Evolutionary conservation across 2,888 invertebrate genomes (phyloP), one percentile per base, ranked within the genome.

Genomic region (Caenorhabditis angaria): DNA sequence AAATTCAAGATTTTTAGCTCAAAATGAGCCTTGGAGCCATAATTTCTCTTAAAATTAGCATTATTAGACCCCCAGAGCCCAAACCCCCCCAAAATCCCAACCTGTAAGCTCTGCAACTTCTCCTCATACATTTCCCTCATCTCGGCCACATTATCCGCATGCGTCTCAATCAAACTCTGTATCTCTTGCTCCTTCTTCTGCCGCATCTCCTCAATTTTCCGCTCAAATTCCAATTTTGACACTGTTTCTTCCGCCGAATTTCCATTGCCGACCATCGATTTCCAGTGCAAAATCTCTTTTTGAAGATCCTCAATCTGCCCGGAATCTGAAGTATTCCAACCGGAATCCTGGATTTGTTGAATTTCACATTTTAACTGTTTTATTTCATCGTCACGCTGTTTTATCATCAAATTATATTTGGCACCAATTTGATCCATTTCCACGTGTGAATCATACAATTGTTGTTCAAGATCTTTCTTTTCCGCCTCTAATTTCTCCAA

Each of bases 61-160:
- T n/a, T n/a, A n/a, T n/a, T n/a, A n/a, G n/a, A n/a, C n/a, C n/a
- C n/a, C n/a, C n/a, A n/a, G n/a, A n/a, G n/a, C n/a, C n/a, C n/a
- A n/a, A n/a, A n/a, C n/a, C n/a, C n/a, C n/a, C n/a, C n/a, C n/a
- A n/a, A n/a, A n/a, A n/a, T n/a, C 6, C 20, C 60, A 41, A 76
- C 75, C 62, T 78, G 74, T 27, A 82, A 51, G 24, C 76, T 65
- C 6, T 60, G 50, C 10, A 83, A 56, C 67, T 78, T 83, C 35
- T 82, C 77, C 62, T 83, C 82, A 57, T 83, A 82, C 64, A 72
- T 77, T 27, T 83, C 83, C 22, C 77, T 60, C 22, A 82, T 56
- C 24, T 81, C 77, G 14, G 76, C 67, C 53, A 83, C 66, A 47
- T 61, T 70, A 28, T 78, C 73, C 10, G 69, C 72, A 58, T 81